phyloP scores from a whole-genome alignment of 1,140 invertebrate species.

The Drosophila tristis region DNA sequence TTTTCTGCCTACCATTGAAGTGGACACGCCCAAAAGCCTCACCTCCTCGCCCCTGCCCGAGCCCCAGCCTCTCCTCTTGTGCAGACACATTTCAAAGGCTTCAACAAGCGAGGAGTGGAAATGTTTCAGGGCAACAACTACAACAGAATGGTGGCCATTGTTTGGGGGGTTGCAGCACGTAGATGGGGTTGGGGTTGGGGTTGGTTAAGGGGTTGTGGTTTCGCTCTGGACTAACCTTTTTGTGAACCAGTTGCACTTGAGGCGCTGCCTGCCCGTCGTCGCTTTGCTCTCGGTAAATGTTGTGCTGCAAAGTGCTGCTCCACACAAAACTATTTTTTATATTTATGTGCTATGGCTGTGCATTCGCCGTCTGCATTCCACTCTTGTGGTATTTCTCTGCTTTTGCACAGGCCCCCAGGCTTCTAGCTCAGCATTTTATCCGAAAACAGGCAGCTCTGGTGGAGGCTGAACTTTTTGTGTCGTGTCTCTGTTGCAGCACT shows the following conservation, averaged over 20 bases:
- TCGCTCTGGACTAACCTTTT: conserved; percentile 34
- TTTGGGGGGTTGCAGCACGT: conserved; percentile 35
- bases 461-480: too few species aligned
- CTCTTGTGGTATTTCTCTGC: conserved; percentile 17
- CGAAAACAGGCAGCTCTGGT: background rate
- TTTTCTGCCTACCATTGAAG: conserved; percentile 32
- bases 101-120: conserved; percentile 48
- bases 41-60: background rate
- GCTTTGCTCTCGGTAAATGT: conserved; percentile 24
- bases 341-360: conserved; percentile 12
- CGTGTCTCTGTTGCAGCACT: background rate
- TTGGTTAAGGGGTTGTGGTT: conserved; percentile 13
- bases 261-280: conserved; percentile 16
- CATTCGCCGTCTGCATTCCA: conserved; percentile 19
- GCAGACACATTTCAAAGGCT: conserved; percentile 58
- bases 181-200: conserved; percentile 11
- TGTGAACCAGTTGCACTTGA: conserved; percentile 46
- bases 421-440: conserved; percentile 17
- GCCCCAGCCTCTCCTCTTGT: background rate
- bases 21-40: conserved; percentile 38
- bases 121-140: conserved; percentile 52
- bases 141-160: conserved; percentile 55
- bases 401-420: conserved; percentile 15
- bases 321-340: conserved; percentile 43
- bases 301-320: conserved; percentile 38